Evolutionary conservation across 2,797 vertebrate genomes (phyloP), one percentile per base, ranked within the genome.

Genomic region (Rousettus madagascariensis): DNA sequence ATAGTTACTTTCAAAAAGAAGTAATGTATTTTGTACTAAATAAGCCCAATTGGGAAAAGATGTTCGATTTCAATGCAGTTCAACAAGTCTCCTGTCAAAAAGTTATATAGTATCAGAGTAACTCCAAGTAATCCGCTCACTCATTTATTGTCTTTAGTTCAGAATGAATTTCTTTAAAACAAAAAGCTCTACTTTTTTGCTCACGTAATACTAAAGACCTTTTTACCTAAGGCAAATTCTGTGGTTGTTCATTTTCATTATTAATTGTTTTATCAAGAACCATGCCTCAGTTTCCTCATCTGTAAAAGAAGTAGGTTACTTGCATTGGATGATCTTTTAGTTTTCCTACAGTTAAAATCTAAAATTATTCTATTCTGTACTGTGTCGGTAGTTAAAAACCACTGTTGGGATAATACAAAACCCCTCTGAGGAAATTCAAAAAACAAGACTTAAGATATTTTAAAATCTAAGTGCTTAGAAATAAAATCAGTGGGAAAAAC

Each of bases 21-120:
- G 26, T 51, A 61, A 66, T 63, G 24, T 53, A 38, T 90, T 94
- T 96, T 92, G 20, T 82, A 71, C 20, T 80, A 85, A 92, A 90
- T 78, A 90, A 92, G 63, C 36, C 41, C 77, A 87, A 12, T 1
- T 85, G 61, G 53, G 66, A 15, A 11, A 87, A 90, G 46, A 55
- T 68, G 13, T 63, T 87, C 51, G 33, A n/a, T 95, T 92, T 89
- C 43, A 68, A 5, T 71, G 46, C 22, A 53, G 28, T 68, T 95
- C 51, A 71, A 24, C 26, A 91, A 84, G 33, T 15, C 38, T 89
- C 17, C 20, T 69, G n/a, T 89, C 84, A 86, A 79, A 95, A 86
- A 13, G 4, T 86, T 69, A 5, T 28, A 11, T 49, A 91, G 59
- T 77, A 72, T 43, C 3, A 12, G 20, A 53, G 5, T 38, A 66